Percentiles rank a stretch among this genome's conserved stretches.
phyloP scores from a whole-genome alignment of 2,113 vertebrate genomes.

The Baryphthengus martii region DNA sequence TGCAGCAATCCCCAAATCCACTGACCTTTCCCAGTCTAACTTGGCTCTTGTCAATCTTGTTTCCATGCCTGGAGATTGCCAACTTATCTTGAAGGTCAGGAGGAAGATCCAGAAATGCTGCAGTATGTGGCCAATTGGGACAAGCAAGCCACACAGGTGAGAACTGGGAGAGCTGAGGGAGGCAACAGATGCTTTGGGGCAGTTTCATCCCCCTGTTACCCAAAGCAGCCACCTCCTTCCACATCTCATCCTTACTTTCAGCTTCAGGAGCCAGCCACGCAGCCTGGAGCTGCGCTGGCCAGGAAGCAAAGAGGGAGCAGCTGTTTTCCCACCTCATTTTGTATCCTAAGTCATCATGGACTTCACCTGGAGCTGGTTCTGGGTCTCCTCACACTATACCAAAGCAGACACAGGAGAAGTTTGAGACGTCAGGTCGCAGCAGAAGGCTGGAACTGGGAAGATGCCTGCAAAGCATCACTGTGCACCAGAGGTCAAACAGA shows the following conservation, averaged over 20 bases:
- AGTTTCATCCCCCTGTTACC: background rate
- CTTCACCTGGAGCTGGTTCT: background rate
- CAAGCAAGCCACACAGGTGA: fast-evolving
- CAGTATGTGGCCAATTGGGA: background rate
- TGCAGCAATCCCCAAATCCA: background rate
- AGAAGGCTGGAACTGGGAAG: background rate
- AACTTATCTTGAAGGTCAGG: background rate
- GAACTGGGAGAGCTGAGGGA: background rate
- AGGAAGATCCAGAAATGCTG: background rate
- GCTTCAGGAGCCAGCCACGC: background rate
- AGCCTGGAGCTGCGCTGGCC: background rate
- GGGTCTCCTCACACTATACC: background rate
- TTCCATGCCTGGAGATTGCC: background rate
- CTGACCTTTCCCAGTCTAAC: background rate
- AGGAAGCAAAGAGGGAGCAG: background rate
- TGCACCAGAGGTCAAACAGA: background rate
- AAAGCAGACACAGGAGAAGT: background rate
- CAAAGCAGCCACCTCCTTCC: background rate
- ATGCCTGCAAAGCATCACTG: background rate
- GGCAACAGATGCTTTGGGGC: fast-evolving
- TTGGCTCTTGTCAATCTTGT: background rate
- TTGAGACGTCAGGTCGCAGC: background rate
- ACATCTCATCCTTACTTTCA: background rate
- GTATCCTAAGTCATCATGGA: background rate
- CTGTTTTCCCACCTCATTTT: background rate